Percentiles rank a stretch among this genome's conserved stretches.
Conservation (phyloP, 1,140 invertebrate genomes). For the Drosophila lacertosa region DNA sequence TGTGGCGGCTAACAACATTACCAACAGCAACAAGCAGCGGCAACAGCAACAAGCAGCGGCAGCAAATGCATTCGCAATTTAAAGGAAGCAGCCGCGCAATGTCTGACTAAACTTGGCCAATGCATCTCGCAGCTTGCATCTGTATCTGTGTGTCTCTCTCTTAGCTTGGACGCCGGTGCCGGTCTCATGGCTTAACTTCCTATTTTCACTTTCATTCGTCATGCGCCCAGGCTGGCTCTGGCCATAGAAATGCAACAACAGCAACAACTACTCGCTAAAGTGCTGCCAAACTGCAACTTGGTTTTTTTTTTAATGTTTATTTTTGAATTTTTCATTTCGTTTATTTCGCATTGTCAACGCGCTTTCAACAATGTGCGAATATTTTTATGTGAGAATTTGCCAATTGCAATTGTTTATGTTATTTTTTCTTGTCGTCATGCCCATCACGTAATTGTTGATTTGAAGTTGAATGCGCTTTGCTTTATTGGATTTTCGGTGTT, state of each 20-base stretch:
- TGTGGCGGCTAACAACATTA: constrained; percentile 51
- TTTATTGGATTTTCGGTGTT: constrained; percentile 12
- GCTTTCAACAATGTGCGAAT: constrained; percentile 65
- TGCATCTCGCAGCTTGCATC: constrained; percentile 29
- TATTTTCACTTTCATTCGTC: constrained; percentile 77
- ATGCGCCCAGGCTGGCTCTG: constrained; percentile 54
- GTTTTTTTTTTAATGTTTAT: constrained; percentile 17
- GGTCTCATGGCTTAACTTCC: constrained; percentile 72
- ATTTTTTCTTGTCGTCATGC: constrained; percentile 44
- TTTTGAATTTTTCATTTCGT: constrained; percentile 5
- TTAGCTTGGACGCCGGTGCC: constrained; percentile 46
- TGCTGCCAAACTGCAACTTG: constrained; percentile 46
- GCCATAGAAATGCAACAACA: constrained; percentile 63
- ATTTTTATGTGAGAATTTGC: constrained; percentile 68
- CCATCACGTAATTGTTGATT: constrained; percentile 56
- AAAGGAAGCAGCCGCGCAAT: constrained; percentile 67
- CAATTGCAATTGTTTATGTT: constrained; percentile 46
- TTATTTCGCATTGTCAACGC: constrained; percentile 60
- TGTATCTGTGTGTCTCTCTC: constrained; percentile 23
- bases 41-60: constrained; percentile 26
- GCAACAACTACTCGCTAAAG: constrained; percentile 24
- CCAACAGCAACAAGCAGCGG: constrained; percentile 36
- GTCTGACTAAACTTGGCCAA: constrained; percentile 68
- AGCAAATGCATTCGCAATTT: constrained; percentile 54
- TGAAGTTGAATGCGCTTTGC: constrained; percentile 34